These are phyloP conservation scores for Branchipolynoe longqiensis DNA, from an alignment of 2,888 invertebrate genomes.

Conservation along the genomic window DNA sequence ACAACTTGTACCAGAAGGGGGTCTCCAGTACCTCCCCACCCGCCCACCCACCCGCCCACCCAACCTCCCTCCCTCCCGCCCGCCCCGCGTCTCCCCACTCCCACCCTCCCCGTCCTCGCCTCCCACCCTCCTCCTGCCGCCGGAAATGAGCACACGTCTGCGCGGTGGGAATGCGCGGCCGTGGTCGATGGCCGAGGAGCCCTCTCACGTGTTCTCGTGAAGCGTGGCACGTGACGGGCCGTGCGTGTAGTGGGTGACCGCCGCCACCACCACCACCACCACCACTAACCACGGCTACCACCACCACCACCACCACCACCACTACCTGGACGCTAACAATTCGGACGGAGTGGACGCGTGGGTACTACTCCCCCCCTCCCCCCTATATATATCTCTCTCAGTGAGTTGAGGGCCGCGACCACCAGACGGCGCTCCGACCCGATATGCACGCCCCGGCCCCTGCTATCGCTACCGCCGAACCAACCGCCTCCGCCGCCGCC, in stretches of 20 bases:
- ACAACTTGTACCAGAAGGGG: slow-evolving; percentile 39
- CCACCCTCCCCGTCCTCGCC: background rate
- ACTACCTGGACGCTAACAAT: no score
- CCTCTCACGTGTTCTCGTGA: slow-evolving; percentile 36
- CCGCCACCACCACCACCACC: background rate
- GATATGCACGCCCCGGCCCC: no score
- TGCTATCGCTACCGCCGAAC: no score
- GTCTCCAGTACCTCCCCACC: background rate
- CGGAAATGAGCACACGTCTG: slow-evolving; percentile 37
- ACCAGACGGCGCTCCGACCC: slow-evolving; percentile 2
- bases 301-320: background rate
- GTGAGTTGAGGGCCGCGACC: slow-evolving; percentile 24
- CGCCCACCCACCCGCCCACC: background rate
- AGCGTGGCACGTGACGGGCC: background rate
- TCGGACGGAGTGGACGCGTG: slow-evolving; percentile 25
- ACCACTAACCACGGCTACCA: background rate
- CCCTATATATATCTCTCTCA: slow-evolving; percentile 30
- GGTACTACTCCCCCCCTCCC: no score
- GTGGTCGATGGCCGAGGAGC: slow-evolving; percentile 18
- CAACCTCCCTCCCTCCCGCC: background rate
- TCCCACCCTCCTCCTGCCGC: background rate
- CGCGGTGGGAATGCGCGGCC: background rate
- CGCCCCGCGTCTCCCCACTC: background rate
- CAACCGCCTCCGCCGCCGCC: slow-evolving; percentile 7
- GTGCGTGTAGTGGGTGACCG: background rate